Evolutionary conservation across 1,140 invertebrate species (phyloP), one percentile per base, ranked within the genome.

Genomic region (Papilio polytes): DNA sequence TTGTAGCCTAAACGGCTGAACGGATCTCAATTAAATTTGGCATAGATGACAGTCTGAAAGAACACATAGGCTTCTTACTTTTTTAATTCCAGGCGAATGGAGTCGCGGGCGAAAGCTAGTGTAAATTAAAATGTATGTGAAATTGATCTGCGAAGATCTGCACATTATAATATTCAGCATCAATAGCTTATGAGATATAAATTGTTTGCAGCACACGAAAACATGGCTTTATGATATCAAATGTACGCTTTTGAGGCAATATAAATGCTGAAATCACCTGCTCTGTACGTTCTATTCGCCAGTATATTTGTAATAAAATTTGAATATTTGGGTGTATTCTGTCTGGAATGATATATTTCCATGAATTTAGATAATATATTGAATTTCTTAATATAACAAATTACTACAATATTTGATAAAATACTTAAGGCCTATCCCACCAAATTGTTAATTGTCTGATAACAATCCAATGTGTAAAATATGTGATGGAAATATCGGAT

Each of bases 221-320:
- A 70, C 63, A 70, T 70, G 63, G 10, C 63, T 31, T 70, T 70
- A 70, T 31, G 63, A 70, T 70, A 70, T 70, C 22, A 36, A 70
- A 70, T 70, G 22, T 70, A 31, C 63, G 63, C 63, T 70, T 70
- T 70, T 70, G 63, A 70, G 26, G 63, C 13, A 70, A 70, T 70
- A 70, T 36, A 70, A 70, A 70, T 70, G 63, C 63, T 31, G 63
- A 70, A 70, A 70, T 70, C 63, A 70, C 63, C 63, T 70, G 63
- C 63, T 36, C 63, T 70, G 12, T 70, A 70, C 26, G 63, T 70
- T 70, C 63, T 18, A 70, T 70, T 36, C 26, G 22, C 63, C 26
- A 70, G 63, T 36, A 70, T 70, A 70, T 70, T 70, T 26, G 63
- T 70, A 70, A 70, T 70, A 70, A 70, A 70, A 70, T 70, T 70